phyloP scores from a whole-genome alignment of 2,113 vertebrate genomes.

The Terrapene triunguis region DNA sequence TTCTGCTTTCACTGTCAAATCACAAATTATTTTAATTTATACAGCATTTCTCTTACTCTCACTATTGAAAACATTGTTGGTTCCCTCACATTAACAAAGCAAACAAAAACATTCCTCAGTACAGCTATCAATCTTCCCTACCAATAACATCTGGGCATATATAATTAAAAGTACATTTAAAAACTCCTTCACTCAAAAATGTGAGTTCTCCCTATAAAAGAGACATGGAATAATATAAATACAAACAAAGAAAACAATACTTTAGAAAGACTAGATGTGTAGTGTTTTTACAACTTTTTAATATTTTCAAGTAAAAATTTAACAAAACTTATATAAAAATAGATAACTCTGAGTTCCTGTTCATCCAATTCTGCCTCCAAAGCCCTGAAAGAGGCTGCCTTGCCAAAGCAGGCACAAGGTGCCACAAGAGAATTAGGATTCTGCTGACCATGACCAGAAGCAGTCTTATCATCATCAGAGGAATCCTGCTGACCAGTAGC shows the following conservation, averaged over 20 bases:
- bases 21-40: not conserved
- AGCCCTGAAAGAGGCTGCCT: not conserved
- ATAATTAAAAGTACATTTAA: conserved; percentile 2
- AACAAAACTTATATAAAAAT: not conserved
- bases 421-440: not conserved
- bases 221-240: not conserved
- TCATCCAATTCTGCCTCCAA: not conserved
- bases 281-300: not conserved
- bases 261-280: not conserved
- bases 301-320: not conserved
- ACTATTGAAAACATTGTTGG: not conserved
- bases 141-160: not conserved
- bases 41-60: not conserved
- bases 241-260: not conserved
- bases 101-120: not conserved
- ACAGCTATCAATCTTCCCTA: not conserved
- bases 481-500: not conserved
- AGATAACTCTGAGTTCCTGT: not conserved
- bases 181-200: not conserved
- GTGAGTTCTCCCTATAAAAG: not conserved
- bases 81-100: conserved; percentile 2
- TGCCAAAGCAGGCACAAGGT: not conserved
- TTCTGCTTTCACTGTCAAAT: not conserved
- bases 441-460: not conserved
- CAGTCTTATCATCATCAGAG: not conserved